A percentile compares a stretch with the other conserved stretches of the same genome.
phyloP scores from a whole-genome alignment of 1,140 invertebrate genomes.

The Drosophila neocordata region DNA sequence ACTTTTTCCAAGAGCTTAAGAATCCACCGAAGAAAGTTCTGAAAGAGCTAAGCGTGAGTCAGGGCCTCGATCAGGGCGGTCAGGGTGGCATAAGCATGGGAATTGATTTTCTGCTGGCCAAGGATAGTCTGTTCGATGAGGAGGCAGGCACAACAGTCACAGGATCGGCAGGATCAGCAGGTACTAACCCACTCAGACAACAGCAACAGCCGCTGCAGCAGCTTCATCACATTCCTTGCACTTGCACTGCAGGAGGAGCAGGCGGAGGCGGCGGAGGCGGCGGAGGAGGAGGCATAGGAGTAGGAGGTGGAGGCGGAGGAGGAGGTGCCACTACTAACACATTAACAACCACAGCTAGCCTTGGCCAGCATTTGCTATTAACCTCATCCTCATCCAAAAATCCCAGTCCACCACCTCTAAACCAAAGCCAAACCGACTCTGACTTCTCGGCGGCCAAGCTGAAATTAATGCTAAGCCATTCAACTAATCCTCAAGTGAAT shows the following conservation, averaged over 20 bases:
- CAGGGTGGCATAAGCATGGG: conserved; percentile 4
- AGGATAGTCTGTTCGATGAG: conserved; percentile 58
- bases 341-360: conserved; percentile 64
- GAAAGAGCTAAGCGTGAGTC: conserved; percentile 87
- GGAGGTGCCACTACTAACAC: conserved; percentile 43
- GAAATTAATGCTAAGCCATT: conserved; percentile 67
- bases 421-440: conserved; percentile 33
- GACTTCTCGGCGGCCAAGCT: conserved; percentile 65
- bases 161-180: conserved; percentile 11
- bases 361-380: conserved; percentile 45
- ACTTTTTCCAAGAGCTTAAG: conserved; percentile 96
- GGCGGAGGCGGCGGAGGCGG: conserved; percentile 25
- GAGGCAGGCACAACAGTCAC: conserved; percentile 42
- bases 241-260: conserved; percentile 62
- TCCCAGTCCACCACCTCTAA: not conserved
- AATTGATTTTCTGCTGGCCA: conserved; percentile 57
- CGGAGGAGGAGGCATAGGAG: not conserved
- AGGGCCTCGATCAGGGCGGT: conserved; percentile 45
- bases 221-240: conserved; percentile 42
- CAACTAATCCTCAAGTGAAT: conserved; percentile 74
- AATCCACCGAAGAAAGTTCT: conserved; percentile 95
- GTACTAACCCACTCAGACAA: conserved; percentile 44
- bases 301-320: not conserved
- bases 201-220: conserved; percentile 20
- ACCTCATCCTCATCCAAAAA: conserved; percentile 14